Evolutionary conservation across 1,140 invertebrate species (phyloP).

Genomic region (Hycleus cichorii): DNA sequence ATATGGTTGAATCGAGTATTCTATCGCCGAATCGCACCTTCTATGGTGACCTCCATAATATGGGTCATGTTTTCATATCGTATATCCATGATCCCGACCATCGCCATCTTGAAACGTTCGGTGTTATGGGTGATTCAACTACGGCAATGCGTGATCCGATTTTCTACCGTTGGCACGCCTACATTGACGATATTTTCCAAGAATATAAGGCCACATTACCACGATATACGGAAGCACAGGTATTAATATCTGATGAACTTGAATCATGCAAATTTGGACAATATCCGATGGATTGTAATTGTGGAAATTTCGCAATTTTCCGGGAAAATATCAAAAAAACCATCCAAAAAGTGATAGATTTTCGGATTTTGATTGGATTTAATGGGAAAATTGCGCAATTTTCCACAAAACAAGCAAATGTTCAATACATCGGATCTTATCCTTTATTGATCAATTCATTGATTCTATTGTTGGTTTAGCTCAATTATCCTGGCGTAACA

Average conservation of each 20-base stretch:
- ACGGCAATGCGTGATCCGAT: slow-evolving; percentile 74
- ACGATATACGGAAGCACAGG: slow-evolving; percentile 51
- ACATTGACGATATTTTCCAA: slow-evolving; percentile 70
- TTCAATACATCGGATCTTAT: too few species aligned
- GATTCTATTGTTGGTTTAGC: slow-evolving; percentile 9
- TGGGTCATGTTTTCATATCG: slow-evolving; percentile 49
- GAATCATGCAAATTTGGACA: too few species aligned
- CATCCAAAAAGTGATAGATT: not conserved
- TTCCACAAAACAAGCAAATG: too few species aligned
- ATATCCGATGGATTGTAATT: too few species aligned
- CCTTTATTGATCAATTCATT: too few species aligned
- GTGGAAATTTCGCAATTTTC: too few species aligned
- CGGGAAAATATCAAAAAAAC: too few species aligned
- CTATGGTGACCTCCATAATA: slow-evolving; percentile 55
- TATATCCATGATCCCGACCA: slow-evolving; percentile 51
- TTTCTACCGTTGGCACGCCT: slow-evolving; percentile 79
- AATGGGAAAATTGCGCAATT: too few species aligned
- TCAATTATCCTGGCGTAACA: slow-evolving; percentile 29
- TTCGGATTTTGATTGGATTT: not conserved
- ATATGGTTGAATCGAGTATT: slow-evolving; percentile 42
- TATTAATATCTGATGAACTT: slow-evolving; percentile 23
- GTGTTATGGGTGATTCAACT: slow-evolving; percentile 55
- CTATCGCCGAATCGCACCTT: slow-evolving; percentile 41
- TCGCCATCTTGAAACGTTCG: slow-evolving; percentile 51
- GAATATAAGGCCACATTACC: slow-evolving; percentile 64